A percentile compares a stretch with the other conserved stretches of the same genome.
phyloP scores from a whole-genome alignment of 2,797 vertebrate species.

The Arctocebus calabarensis region DNA sequence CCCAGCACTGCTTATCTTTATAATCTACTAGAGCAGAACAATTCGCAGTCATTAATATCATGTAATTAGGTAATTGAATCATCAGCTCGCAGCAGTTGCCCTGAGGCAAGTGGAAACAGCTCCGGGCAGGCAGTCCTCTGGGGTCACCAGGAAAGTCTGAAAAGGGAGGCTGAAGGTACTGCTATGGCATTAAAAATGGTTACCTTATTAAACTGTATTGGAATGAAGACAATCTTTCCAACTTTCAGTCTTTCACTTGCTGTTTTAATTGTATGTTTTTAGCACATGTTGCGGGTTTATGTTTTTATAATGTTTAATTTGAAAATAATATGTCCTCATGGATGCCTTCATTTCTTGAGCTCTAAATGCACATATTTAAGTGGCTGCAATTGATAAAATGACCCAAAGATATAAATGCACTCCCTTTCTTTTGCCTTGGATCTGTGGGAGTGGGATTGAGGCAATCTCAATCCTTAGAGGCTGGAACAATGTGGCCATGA shows the following conservation, averaged over 20 bases:
- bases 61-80: slow-evolving; percentile 72
- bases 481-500: slow-evolving; percentile 62
- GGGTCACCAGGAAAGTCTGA: slow-evolving; percentile 48
- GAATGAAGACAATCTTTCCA: slow-evolving; percentile 68
- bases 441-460: slow-evolving; percentile 46
- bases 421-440: slow-evolving; percentile 15
- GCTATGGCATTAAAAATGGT: slow-evolving; percentile 54
- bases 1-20: slow-evolving; percentile 80
- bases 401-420: background rate
- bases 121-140: slow-evolving; percentile 40
- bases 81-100: slow-evolving; percentile 67
- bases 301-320: background rate
- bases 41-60: slow-evolving; percentile 68
- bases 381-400: slow-evolving; percentile 41
- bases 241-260: slow-evolving; percentile 38
- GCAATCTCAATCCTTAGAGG: slow-evolving; percentile 35
- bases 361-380: slow-evolving; percentile 56
- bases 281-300: slow-evolving; percentile 1
- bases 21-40: slow-evolving; percentile 71
- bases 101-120: slow-evolving; percentile 71
- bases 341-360: slow-evolving; percentile 61
- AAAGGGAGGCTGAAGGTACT: slow-evolving; percentile 45
- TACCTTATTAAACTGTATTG: slow-evolving; percentile 58
- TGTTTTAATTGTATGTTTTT: slow-evolving; percentile 38
- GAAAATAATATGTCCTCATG: slow-evolving; percentile 42